Base-by-base conservation (phyloP, 2,797 vertebrate genomes). In the Protosalanx chinensis region DNA sequence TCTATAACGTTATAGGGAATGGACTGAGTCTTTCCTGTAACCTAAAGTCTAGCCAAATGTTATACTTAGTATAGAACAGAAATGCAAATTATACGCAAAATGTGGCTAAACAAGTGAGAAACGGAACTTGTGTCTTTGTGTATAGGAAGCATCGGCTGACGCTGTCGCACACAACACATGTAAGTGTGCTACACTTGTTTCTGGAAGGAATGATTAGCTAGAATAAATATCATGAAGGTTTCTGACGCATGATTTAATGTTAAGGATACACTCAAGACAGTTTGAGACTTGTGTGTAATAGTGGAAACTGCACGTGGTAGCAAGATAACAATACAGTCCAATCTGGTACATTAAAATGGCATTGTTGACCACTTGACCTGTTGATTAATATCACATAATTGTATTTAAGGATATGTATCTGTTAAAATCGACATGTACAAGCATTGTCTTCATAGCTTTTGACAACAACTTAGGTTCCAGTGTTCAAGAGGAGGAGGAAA, bases 161-260 rank as follows among this genome's bases (percentile, higher is more conserved):
- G 46, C 33, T 4, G 0, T 70, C 62, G 16, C 6, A 35, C 18
- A 16, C 0, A 68, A 68, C 18, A 71, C 66, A 32, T 64, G 90
- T 91, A 76, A 91, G 89, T 81, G 58, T 10, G 10, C 23, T 33
- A 58, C 35, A 51, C 57, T 20, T 46, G 41, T 46, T 12, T 46
- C 35, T 37, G 35, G 7, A 10, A 8, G 35, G 7, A 10, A 8
- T 37, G 35, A 8, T 37, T 37, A 8, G 1, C 6, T 37, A 10
- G 7, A 37, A 37, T 6, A 8, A 37, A 37, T 37, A 37, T 37
- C 10, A 4, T 56, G 18, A 56, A 56, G 1, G 10, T 56, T 56
- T 16, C 51, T 56, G 51, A 18, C 6, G 15, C 51, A 53, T 16
- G 3, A 16, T n/a, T 16, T n/a, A 1, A 56, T 56, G 6, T 56